These are phyloP conservation scores for Progne subis DNA, from an alignment of 2,113 vertebrate genomes.

Conservation along the genomic window DNA sequence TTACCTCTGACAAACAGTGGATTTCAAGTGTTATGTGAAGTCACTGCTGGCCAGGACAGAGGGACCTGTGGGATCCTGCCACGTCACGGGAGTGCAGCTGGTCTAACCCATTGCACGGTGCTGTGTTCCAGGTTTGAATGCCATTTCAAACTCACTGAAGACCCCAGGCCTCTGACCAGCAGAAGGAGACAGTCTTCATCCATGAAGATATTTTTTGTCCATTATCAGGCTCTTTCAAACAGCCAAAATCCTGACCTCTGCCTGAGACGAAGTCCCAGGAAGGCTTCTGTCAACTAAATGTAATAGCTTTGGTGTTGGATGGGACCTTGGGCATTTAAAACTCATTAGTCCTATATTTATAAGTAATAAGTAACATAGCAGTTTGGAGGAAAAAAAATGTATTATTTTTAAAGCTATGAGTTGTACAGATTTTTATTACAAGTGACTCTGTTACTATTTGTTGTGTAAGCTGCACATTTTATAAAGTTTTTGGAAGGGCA, in stretches of 20 bases:
- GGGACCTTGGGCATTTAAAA: constrained; percentile 29
- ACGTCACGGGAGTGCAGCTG: fast-evolving
- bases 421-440: constrained; percentile 75
- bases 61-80: neutral
- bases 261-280: neutral
- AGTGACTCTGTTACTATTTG: constrained; percentile 64
- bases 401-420: constrained; percentile 59
- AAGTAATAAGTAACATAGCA: neutral
- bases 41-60: neutral
- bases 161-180: constrained; percentile 49
- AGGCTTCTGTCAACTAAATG: neutral
- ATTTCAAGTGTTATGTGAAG: neutral
- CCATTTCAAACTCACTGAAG: constrained; percentile 46
- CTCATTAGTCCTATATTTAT: constrained; percentile 33
- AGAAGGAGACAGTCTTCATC: constrained; percentile 34
- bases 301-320: constrained; percentile 1
- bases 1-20: neutral
- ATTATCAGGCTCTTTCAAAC: neutral
- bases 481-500: constrained; percentile 47
- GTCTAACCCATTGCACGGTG: constrained; percentile 25
- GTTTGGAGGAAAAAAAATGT: neutral
- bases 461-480: constrained; percentile 73
- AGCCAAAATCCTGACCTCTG: neutral
- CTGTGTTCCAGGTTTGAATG: constrained; percentile 69
- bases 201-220: neutral